Base-by-base conservation (phyloP, 2,888 invertebrate genomes). In the Hemithea aestivaria region DNA sequence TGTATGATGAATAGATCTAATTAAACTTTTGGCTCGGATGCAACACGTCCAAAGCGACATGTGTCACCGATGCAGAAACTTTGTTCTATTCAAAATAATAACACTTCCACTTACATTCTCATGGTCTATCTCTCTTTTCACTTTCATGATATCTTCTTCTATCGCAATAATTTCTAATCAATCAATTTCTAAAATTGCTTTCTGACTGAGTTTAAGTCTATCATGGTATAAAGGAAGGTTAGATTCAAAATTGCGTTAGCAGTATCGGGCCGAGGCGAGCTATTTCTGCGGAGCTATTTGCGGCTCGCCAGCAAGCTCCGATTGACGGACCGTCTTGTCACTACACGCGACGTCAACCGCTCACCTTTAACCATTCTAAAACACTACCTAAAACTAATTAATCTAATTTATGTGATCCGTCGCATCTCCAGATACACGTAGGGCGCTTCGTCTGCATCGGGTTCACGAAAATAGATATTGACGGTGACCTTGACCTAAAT, bases 271-370 rank as follows among this genome's bases (percentile, higher is more conserved):
- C 73, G 82, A 74, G 73, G 76, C 73, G 73, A 71, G 78, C 78
- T 85, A 87, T 87, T 87, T 82, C 60, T 56, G 81, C 62, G 59
- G 67, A 51, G 71, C 81, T 87, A 87, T 85, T 85, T 84, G 62
- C 62, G 77, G 75, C 73, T 53, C 66, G 77, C 75, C 70, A 75
- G 84, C 82, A 77, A 77, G 83, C 85, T 79, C 75, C 74, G 84
- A 85, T 87, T 87, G 87, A 87, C 84, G 84, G 81, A 76, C 80
- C 76, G 76, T 73, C 74, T 71, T 84, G 82, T 84, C 85, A 84
- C 71, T 70, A 65, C 38, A 66, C 65, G 62, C 67, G 62, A 66
- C 79, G 76, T 77, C 76, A 69, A 53, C 51, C 53, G 51, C 62
- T 64, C 63, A 66, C 62, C 58, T 60, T 58, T 69, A 70, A 69